Evolutionary conservation across 2,113 vertebrate genomes (phyloP), one percentile per base, ranked within the genome.

Genomic region (Dermatemys mawii): DNA sequence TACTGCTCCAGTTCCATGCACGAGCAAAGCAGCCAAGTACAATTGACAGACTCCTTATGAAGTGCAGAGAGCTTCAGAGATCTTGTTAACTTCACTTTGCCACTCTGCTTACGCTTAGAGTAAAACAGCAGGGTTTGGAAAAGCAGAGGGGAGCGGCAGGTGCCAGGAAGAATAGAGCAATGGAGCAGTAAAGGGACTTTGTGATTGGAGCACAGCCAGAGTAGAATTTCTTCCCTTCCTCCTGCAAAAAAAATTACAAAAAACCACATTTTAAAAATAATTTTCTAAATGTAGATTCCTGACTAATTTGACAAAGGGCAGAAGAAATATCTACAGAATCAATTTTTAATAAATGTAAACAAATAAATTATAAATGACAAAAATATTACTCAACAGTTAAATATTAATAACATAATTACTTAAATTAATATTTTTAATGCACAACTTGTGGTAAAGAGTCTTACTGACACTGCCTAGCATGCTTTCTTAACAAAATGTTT

Each of bases 281-380:
- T 81, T 95, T 41, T 38, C 93, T 91, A 89, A 92, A 90, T 75
- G 86, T 75, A 67, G 5, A 1, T 84, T 97, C 91, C 73, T 90
- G 76, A 86, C 93, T 92, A 92, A 81, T 95, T 85, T 94, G 97
- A 97, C 97, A 97, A 35, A 93, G 97, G 96, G 94, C 96, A 96
- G 84, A 81, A 95, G 75, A 92, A 95, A 55, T 96, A 93, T 97
- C 96, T 97, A 96, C 92, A 97, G 38, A 93, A 96, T 97, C 63
- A 88, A 97, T 97, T 96, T 97, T 97, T 97, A 94, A 97, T 97
- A 94, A 95, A 49, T 90, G 93, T 96, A 97, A 97, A 97, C 97
- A 97, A 78, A 96, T 97, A 44, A 97, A 97, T 97, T 97, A 97
- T 97, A 95, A 96, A 98, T 97, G 92, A 94, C 89, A 95, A 91